Conservation (phyloP, 23 tunicate genomes). For the Ciona savignyi region DNA sequence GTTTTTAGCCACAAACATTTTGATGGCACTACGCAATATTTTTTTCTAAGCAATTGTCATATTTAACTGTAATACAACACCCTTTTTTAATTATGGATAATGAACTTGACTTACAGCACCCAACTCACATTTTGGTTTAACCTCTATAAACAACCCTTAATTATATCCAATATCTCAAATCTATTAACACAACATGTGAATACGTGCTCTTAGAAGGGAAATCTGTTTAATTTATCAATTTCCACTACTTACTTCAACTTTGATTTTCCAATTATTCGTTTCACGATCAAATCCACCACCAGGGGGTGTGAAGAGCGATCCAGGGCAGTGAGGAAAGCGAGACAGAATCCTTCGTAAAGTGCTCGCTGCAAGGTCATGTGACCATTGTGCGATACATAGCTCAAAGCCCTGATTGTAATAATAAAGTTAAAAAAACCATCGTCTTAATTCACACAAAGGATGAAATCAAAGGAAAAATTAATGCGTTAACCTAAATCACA, state of each 20-base stretch:
- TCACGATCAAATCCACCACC: conserved; percentile 33
- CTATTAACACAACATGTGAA: too few species aligned
- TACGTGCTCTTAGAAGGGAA: too few species aligned
- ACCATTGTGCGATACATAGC: conserved; percentile 61
- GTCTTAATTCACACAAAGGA: too few species aligned
- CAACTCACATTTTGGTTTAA: background rate
- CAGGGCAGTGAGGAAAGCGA: conserved; percentile 72
- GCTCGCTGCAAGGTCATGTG: conserved; percentile 40
- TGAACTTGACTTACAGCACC: background rate
- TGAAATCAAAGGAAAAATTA: too few species aligned
- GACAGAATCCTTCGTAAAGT: conserved; percentile 69
- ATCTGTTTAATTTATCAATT: too few species aligned
- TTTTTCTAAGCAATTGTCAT: too few species aligned
- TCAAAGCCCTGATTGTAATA: conserved; percentile 41
- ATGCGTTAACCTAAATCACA: too few species aligned
- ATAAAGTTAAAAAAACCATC: background rate
- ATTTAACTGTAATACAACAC: background rate
- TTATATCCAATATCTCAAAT: too few species aligned
- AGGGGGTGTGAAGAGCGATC: conserved; percentile 50
- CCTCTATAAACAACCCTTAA: background rate
- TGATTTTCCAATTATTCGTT: conserved; percentile 31
- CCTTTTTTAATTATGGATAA: background rate
- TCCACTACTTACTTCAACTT: conserved; percentile 23
- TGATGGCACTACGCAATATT: too few species aligned
- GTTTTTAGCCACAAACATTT: too few species aligned